phyloP scores from a whole-genome alignment of 2,888 invertebrate species.

The Folsomia candida region DNA sequence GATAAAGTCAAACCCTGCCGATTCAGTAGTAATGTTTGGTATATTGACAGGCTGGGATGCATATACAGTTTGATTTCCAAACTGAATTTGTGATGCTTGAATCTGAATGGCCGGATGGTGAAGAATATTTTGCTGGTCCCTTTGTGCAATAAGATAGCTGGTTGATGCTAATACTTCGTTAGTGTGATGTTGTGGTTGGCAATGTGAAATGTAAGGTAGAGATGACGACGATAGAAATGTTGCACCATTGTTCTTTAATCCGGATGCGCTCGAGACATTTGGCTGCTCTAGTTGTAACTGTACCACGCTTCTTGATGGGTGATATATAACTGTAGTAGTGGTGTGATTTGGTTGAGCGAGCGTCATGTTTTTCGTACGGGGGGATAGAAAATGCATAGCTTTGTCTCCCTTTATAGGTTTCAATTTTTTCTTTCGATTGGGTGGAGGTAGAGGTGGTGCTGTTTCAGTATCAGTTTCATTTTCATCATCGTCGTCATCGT shows the following conservation, averaged over 20 bases:
- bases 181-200: neutral
- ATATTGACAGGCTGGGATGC: conserved; percentile 1
- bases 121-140: neutral
- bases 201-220: neutral
- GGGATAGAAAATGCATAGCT: neutral
- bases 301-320: neutral
- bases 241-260: neutral
- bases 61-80: conserved; percentile 10
- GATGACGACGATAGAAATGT: neutral
- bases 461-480: conserved; percentile 20
- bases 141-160: neutral
- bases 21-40: conserved; percentile 3
- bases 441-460: neutral
- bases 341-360: neutral
- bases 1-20: conserved; percentile 30
- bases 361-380: neutral
- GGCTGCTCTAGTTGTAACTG: neutral
- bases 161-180: neutral
- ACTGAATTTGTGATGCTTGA: neutral
- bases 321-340: conserved; percentile 6
- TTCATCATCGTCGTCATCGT: conserved; percentile 25
- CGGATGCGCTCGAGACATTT: neutral
- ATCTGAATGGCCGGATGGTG: neutral
- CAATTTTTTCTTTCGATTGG: neutral
- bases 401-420: neutral